Evolutionary conservation across 2,888 invertebrate species (phyloP), one percentile per base, ranked within the genome.

Genomic region (Crocallis elinguaria): DNA sequence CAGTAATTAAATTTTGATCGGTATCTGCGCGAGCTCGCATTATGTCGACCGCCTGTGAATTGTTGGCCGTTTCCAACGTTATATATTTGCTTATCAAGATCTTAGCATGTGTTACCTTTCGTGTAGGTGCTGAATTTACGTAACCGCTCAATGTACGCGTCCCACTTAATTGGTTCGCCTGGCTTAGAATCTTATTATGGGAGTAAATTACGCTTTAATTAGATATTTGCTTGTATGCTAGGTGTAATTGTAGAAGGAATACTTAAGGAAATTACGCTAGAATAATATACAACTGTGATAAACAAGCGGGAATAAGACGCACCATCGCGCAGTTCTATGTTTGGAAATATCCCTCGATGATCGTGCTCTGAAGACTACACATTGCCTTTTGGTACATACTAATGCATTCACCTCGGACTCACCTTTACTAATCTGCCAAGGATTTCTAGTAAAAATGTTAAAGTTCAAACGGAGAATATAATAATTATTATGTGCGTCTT

Each of bases 1-100:
- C 62, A 64, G 64, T 78, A 77, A 81, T 82, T 78, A 77, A 78
- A 76, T 75, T 73, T 68, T 70, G 77, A 77, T 79, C 66, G 51
- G 60, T 74, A 76, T 80, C 78, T 69, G 56, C 49, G 50, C 60
- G 60, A 60, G 53, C 63, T 62, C 58, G 59, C 57, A 45, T 56
- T 62, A 65, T 62, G 64, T 60, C 63, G 66, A 64, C 62, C 53
- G 29, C 59, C 49, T 50, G 57, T 62, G 66, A 67, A 61, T 56
- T 67, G 60, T 61, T 51, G 60, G 55, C 56, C 64, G 57, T 66
- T 67, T 63, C 51, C 64, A 60, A 57, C 62, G 60, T 60, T 43
- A 55, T 59, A 61, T 63, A 65, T 63, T 61, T 50, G 54, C 60
- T 67, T 62, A 69, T 64, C 62, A 64, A 67, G 61, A 67, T 64